Percentiles rank a stretch among this genome's conserved stretches.
These are phyloP conservation scores for Asbolus verrucosus DNA, from an alignment of 1,140 invertebrate genomes.

Conservation along the genomic window DNA sequence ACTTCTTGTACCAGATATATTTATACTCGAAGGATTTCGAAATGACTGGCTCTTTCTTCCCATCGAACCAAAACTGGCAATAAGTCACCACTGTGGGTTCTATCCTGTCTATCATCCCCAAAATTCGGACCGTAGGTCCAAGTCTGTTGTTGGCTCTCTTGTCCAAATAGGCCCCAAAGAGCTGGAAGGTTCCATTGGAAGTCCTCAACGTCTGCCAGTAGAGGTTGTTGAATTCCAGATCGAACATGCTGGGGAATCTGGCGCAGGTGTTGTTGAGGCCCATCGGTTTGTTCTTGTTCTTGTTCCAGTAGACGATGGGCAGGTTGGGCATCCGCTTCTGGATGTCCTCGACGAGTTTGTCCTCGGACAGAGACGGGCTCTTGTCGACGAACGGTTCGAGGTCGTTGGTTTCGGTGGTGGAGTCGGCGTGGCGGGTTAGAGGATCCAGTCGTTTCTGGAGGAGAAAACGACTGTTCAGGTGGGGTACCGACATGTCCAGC, in stretches of 20 bases:
- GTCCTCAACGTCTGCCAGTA: slow-evolving; percentile 89
- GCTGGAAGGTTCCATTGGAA: slow-evolving; percentile 86
- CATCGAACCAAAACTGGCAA: slow-evolving; percentile 93
- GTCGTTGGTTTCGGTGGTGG: slow-evolving; percentile 62
- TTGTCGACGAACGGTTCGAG: slow-evolving; percentile 75
- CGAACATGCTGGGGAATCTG: slow-evolving; percentile 86
- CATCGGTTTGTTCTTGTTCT: slow-evolving; percentile 80
- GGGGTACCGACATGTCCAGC: slow-evolving; percentile 63
- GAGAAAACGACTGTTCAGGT: slow-evolving; percentile 63
- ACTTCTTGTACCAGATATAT: slow-evolving; percentile 94
- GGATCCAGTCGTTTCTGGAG: slow-evolving; percentile 63
- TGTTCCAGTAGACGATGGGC: slow-evolving; percentile 86
- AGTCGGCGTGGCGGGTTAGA: slow-evolving; percentile 60
- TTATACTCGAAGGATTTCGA: slow-evolving; percentile 89
- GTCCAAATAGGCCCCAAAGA: slow-evolving; percentile 92
- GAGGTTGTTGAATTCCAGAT: slow-evolving; percentile 91
- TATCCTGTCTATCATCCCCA: slow-evolving; percentile 91
- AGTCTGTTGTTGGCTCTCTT: slow-evolving; percentile 79
- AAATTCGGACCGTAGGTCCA: slow-evolving; percentile 85
- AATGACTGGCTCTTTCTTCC: slow-evolving; percentile 80
- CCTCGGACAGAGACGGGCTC: slow-evolving; percentile 76
- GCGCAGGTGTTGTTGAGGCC: slow-evolving; percentile 82
- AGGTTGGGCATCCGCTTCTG: slow-evolving; percentile 81
- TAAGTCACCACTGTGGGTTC: slow-evolving; percentile 84
- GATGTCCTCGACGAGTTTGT: slow-evolving; percentile 81